phyloP scores from a whole-genome alignment of 1,140 invertebrate genomes.

The Cherax quadricarinatus region DNA sequence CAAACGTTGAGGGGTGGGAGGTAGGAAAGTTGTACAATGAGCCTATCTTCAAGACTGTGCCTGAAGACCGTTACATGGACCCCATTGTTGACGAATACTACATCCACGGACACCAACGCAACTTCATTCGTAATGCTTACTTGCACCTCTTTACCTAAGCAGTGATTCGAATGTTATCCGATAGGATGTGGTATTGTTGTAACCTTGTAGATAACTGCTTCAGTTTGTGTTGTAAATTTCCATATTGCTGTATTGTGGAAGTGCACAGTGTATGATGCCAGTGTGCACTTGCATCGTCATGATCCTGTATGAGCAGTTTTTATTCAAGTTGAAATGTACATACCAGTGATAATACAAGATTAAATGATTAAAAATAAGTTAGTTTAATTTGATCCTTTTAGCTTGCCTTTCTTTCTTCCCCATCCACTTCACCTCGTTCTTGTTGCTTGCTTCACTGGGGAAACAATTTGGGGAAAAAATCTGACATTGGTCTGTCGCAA shows the following conservation, averaged over 20 bases:
- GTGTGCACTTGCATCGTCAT: neutral
- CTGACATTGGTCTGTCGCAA: no score
- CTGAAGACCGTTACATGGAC: slow-evolving; percentile 7
- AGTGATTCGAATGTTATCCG: neutral
- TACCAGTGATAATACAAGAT: neutral
- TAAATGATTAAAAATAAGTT: neutral
- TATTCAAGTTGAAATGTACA: neutral
- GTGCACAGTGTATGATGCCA: neutral
- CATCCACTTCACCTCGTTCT: no score
- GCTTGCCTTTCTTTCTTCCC: no score
- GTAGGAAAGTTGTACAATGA: slow-evolving; percentile 49
- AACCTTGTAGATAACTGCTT: neutral
- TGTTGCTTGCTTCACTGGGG: no score
- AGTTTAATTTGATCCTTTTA: no score
- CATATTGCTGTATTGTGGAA: neutral
- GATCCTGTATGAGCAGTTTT: neutral
- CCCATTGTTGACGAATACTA: slow-evolving; percentile 43
- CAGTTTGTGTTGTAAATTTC: neutral
- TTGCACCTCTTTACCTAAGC: slow-evolving; percentile 19
- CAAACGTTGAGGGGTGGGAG: slow-evolving; percentile 57
- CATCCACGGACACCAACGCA: neutral
- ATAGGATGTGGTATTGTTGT: neutral
- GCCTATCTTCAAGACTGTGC: slow-evolving; percentile 58
- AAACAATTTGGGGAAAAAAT: no score
- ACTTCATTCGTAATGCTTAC: neutral